phyloP scores from a whole-genome alignment of 1,140 invertebrate species.

The Ceratosolen solmsi region DNA sequence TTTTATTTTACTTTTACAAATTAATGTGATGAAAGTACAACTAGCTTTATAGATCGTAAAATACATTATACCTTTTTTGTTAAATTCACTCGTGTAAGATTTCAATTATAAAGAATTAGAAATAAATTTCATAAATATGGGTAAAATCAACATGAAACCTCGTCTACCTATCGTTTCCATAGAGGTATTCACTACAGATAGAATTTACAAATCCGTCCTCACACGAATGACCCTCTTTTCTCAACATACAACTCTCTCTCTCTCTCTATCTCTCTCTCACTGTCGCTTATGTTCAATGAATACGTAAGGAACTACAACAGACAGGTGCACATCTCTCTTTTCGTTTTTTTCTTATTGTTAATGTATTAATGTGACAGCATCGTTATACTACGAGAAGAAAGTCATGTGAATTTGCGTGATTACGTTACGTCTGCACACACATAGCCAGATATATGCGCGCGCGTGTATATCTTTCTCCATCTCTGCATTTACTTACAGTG shows the following conservation, averaged over 20 bases:
- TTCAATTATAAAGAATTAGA: too few relatives aligned
- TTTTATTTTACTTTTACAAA: too few relatives aligned
- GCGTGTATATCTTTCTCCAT: neutral
- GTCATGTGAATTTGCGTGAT: constrained; percentile 11
- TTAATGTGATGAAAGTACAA: too few relatives aligned
- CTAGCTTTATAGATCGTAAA: too few relatives aligned
- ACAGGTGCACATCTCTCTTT: constrained; percentile 15
- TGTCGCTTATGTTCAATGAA: neutral
- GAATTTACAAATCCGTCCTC: neutral
- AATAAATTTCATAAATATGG: too few relatives aligned
- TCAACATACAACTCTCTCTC: neutral
- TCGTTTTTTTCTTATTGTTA: neutral
- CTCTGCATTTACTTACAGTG: neutral
- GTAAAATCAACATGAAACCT: too few relatives aligned
- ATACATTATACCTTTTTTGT: too few relatives aligned
- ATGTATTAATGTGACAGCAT: neutral
- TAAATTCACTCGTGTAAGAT: too few relatives aligned
- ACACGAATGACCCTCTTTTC: neutral
- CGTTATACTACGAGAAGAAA: neutral
- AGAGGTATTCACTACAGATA: neutral
- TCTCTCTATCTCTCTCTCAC: constrained; percentile 10
- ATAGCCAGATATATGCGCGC: neutral
- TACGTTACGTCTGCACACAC: neutral
- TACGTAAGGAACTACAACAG: neutral
- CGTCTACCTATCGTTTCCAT: neutral